Evolutionary conservation across 2,797 vertebrate species (phyloP), one percentile per base, ranked within the genome.

Genomic region (Podarcis siculus): DNA sequence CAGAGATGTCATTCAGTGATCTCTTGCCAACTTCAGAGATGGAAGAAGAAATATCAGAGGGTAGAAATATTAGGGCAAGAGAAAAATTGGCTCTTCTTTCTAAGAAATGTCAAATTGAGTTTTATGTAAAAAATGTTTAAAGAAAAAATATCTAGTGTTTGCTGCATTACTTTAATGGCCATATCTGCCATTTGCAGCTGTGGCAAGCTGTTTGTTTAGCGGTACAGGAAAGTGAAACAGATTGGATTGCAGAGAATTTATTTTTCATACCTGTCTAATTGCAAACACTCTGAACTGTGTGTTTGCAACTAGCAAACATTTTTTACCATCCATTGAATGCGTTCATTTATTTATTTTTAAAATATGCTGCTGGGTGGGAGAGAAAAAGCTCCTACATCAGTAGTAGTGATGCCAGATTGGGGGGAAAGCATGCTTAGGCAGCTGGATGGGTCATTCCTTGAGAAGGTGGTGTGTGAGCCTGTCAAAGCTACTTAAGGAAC

Each of bases 261-360:
- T 91, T 93, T 71, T 93, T 94, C 93, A 96, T 93, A 93, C 91
- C 80, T 66, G 88, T 92, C 89, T 95, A 86, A 86, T 94, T 96
- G 94, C 49, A 55, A 55, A 55, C 49, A 55, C 49, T 55, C 49
- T 55, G 49, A 55, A 55, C 49, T 55, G 3, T 96, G 89, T 91
- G 93, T 97, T 95, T 96, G 82, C 96, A 96, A 94, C 94, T 95
- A 95, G 93, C 96, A 89, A 94, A 94, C 93, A 93, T 90, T 96
- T 95, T 55, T 86, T 73, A 83, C 94, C 89, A 81, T 94, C 94
- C 73, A n/a, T 95, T 96, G 95, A 96, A 96, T 96, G 92, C 55
- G 85, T 95, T 95, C 95, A 91, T 96, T 97, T 71, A 13, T n/a
- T 71, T 32, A 30, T 71, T 71, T 71, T 32, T 17, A 71, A 71